A percentile compares a stretch with the other conserved stretches of the same genome.
phyloP scores from a whole-genome alignment of 2,113 vertebrate genomes.

The Salvator merianae region DNA sequence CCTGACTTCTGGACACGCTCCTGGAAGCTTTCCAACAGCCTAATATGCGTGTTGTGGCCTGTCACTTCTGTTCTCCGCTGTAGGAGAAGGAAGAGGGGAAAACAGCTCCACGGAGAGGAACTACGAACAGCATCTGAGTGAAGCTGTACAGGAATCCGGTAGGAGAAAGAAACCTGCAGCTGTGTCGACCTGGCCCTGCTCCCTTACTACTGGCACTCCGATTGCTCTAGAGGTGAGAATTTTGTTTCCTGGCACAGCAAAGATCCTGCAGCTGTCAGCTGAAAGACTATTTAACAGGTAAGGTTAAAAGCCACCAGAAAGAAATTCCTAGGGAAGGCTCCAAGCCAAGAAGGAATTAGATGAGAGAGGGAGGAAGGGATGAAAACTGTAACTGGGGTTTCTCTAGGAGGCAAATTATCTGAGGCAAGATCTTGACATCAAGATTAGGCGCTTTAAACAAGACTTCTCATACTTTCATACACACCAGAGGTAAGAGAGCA shows the following conservation, averaged over 20 bases:
- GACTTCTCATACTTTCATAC: neutral
- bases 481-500: neutral
- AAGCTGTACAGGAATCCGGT: neutral
- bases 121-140: neutral
- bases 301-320: neutral
- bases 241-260: neutral
- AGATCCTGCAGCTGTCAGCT: neutral
- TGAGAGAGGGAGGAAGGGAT: too few relatives aligned
- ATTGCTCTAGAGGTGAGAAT: neutral
- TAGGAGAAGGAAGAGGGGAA: neutral
- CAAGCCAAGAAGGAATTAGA: neutral
- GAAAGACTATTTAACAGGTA: neutral
- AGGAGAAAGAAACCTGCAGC: neutral
- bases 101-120: neutral
- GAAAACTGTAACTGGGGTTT: neutral
- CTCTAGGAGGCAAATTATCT: neutral
- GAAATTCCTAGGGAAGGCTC: neutral
- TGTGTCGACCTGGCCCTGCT: neutral
- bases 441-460: neutral
- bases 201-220: neutral
- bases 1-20: slow-evolving; percentile 34
- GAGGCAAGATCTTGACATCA: neutral
- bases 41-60: slow-evolving; percentile 52
- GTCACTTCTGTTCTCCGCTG: slow-evolving; percentile 52
- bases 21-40: slow-evolving; percentile 59